Evolutionary conservation across 2,797 vertebrate genomes (phyloP).

Genomic region (Sebastes umbrosus): DNA sequence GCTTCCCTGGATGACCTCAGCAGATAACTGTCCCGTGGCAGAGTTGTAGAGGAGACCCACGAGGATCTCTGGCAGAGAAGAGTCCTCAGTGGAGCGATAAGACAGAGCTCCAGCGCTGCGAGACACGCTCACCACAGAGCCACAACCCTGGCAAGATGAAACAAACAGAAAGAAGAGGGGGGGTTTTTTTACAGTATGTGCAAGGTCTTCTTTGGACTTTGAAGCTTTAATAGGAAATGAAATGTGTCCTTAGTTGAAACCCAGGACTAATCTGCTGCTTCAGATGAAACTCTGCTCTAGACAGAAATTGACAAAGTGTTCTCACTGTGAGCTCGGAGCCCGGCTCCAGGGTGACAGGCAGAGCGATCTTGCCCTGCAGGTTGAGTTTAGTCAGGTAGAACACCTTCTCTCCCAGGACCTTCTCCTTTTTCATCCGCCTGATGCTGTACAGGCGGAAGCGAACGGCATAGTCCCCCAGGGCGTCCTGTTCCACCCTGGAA

Average conservation of each 20-base stretch:
- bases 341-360: slow-evolving; percentile 95
- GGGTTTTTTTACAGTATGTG: neutral
- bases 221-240: neutral
- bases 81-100: slow-evolving; percentile 91
- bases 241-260: neutral
- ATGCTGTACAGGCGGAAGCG: slow-evolving; percentile 96
- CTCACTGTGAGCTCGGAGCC: slow-evolving; percentile 93
- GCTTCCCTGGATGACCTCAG: slow-evolving; percentile 97
- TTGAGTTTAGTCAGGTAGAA: slow-evolving; percentile 98
- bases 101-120: slow-evolving; percentile 92
- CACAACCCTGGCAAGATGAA: slow-evolving; percentile 85
- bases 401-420: slow-evolving; percentile 96
- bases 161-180: neutral
- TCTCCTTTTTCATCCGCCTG: slow-evolving; percentile 95
- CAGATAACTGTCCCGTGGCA: slow-evolving; percentile 92
- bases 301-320: slow-evolving; percentile 17
- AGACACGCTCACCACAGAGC: slow-evolving; percentile 93
- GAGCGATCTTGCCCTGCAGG: slow-evolving; percentile 95
- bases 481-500: slow-evolving; percentile 92
- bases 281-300: neutral
- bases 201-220: neutral
- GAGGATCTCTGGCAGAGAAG: slow-evolving; percentile 92
- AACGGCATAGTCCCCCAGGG: slow-evolving; percentile 93
- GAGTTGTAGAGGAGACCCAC: slow-evolving; percentile 95
- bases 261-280: neutral